These are phyloP conservation scores for silkworm (Bombyx mori) DNA, from an alignment of 1,140 invertebrate species.

Conservation along the genomic window DNA sequence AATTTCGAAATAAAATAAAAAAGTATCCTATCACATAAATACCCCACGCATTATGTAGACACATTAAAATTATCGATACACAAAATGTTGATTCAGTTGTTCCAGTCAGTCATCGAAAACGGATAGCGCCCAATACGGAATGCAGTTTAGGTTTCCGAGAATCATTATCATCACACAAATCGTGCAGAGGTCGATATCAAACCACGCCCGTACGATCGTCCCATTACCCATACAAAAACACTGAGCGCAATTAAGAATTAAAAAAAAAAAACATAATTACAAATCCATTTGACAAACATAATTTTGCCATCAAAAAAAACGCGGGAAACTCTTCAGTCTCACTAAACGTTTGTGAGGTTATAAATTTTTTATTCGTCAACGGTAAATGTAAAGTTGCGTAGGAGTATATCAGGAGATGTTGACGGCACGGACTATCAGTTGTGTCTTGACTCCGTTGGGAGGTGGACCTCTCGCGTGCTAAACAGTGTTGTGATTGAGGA, in stretches of 20 bases:
- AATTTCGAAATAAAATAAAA: too few species aligned
- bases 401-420: conserved; percentile 1
- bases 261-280: conserved; percentile 1
- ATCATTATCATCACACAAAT: too few species aligned
- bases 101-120: too few species aligned
- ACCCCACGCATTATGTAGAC: too few species aligned
- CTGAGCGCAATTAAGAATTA: too few species aligned
- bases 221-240: not conserved
- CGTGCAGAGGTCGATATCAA: not conserved
- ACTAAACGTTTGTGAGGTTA: conserved; percentile 1
- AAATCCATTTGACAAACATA: not conserved
- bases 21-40: too few species aligned
- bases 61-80: too few species aligned
- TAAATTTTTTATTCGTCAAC: not conserved
- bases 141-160: too few species aligned
- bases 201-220: conserved; percentile 1
- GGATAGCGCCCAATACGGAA: too few species aligned
- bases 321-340: too few species aligned
- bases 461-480: conserved; percentile 1
- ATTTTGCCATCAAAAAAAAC: not conserved
- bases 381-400: not conserved
- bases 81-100: too few species aligned
- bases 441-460: not conserved
- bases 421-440: not conserved
- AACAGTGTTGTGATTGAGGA: conserved; percentile 1